Percentiles rank a stretch among this genome's conserved stretches.
These are phyloP conservation scores for Hymenopus coronatus DNA, from an alignment of 2,888 invertebrate genomes.

Conservation along the genomic window DNA sequence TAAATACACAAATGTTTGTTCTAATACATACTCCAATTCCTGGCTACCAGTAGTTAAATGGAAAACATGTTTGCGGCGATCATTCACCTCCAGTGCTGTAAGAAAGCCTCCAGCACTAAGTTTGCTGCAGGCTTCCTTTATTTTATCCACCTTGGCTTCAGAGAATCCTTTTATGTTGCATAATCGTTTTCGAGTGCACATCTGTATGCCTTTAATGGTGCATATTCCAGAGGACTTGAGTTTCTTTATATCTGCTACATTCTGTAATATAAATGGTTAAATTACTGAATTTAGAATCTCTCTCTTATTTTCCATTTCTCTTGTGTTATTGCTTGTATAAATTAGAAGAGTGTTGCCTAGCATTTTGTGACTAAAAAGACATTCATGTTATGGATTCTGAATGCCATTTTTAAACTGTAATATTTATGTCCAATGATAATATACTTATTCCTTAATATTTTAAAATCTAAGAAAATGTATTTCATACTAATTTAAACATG, in stretches of 20 bases:
- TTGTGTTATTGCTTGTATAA: too few relatives aligned
- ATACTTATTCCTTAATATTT: too few relatives aligned
- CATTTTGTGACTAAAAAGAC: too few relatives aligned
- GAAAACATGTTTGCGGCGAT: constrained; percentile 69
- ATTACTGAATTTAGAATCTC: too few relatives aligned
- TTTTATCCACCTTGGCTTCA: constrained; percentile 74
- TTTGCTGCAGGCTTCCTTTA: constrained; percentile 73
- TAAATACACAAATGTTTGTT: background rate
- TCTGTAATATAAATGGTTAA: constrained; percentile 40
- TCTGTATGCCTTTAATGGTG: constrained; percentile 77
- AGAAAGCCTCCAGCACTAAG: constrained; percentile 62
- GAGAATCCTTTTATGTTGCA: constrained; percentile 72
- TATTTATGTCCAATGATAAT: too few relatives aligned
- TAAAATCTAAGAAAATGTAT: too few relatives aligned
- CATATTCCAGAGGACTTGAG: constrained; percentile 73
- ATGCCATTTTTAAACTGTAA: too few relatives aligned
- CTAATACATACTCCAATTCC: constrained; percentile 65
- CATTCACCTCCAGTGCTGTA: constrained; percentile 71
- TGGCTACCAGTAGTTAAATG: constrained; percentile 64
- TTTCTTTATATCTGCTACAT: constrained; percentile 73
- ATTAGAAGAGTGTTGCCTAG: too few relatives aligned
- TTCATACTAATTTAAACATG: too few relatives aligned
- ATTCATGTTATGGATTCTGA: too few relatives aligned
- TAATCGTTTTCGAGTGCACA: constrained; percentile 72
- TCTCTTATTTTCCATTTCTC: too few relatives aligned